phyloP scores from a whole-genome alignment of 2,888 invertebrate species.

The Drosophila monieri region DNA sequence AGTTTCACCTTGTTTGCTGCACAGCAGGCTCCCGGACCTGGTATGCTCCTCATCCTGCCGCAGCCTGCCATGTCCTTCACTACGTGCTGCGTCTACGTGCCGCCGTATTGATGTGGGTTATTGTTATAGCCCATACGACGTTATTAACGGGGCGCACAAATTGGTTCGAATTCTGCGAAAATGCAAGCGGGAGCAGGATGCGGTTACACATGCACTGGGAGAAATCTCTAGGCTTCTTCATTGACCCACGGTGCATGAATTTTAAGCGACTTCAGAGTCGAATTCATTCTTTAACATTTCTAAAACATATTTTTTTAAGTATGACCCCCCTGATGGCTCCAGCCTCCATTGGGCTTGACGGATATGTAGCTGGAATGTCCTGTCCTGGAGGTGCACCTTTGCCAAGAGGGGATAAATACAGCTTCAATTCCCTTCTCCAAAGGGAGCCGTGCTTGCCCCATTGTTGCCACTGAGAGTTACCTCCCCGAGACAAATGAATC shows the following conservation, averaged over 20 bases:
- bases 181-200: slow-evolving; percentile 47
- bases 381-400: slow-evolving; percentile 10
- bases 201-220: slow-evolving; percentile 34
- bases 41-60: slow-evolving; percentile 2
- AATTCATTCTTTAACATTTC: not conserved
- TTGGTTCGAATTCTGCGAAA: slow-evolving; percentile 76
- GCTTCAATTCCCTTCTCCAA: slow-evolving; percentile 5
- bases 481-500: slow-evolving; percentile 12
- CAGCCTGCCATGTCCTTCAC: slow-evolving; percentile 51
- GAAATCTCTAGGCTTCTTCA: not conserved
- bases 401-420: slow-evolving; percentile 22
- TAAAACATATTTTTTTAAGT: not conserved
- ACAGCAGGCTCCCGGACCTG: slow-evolving; percentile 54
- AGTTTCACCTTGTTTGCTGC: slow-evolving; percentile 76
- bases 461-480: slow-evolving; percentile 18
- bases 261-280: too few relatives aligned
- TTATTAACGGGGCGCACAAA: slow-evolving; percentile 74
- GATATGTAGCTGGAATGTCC: slow-evolving; percentile 29
- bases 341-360: slow-evolving; percentile 37
- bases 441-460: not conserved
- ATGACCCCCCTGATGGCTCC: slow-evolving; percentile 15
- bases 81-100: slow-evolving; percentile 74
- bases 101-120: slow-evolving; percentile 75
- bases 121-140: slow-evolving; percentile 76
- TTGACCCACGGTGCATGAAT: too few relatives aligned